phyloP scores from a whole-genome alignment of 2,888 invertebrate species.

The Rambutsinella grinnellia region DNA sequence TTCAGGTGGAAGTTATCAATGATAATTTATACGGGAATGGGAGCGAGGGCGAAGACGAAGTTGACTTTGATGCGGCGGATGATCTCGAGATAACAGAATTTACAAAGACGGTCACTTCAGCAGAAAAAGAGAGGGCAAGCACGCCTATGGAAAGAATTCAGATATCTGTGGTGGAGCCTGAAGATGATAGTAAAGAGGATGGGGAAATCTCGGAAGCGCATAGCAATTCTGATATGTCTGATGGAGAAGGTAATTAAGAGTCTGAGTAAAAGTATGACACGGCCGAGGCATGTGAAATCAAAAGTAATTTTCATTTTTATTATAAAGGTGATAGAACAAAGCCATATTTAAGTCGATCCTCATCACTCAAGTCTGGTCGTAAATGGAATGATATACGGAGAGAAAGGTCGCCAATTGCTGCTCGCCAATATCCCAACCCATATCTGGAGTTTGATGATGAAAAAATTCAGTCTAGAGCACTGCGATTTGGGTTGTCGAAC shows the following conservation, averaged over 20 bases:
- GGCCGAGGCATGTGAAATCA: neutral
- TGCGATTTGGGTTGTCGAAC: constrained; percentile 57
- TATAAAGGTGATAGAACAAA: neutral
- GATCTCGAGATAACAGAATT: constrained; percentile 42
- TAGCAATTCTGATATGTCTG: constrained; percentile 19
- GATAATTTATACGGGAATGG: constrained; percentile 14
- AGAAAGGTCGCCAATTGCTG: constrained; percentile 42
- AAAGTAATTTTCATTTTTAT: neutral
- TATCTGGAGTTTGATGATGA: constrained; percentile 45
- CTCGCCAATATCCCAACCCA: constrained; percentile 60
- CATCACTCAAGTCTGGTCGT: constrained; percentile 20
- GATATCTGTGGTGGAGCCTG: constrained; percentile 16
- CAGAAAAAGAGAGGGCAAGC: neutral
- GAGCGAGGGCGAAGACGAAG: constrained; percentile 13
- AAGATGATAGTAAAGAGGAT: constrained; percentile 39
- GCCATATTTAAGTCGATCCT: constrained; percentile 34
- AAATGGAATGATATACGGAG: constrained; percentile 32
- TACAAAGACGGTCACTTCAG: neutral
- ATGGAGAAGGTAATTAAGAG: constrained; percentile 11
- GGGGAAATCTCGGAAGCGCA: constrained; percentile 42
- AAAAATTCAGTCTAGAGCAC: constrained; percentile 60
- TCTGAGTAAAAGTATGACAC: neutral
- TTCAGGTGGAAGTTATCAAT: constrained; percentile 29
- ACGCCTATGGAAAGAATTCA: constrained; percentile 9
- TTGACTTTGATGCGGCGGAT: constrained; percentile 40